phyloP scores from a whole-genome alignment of 1,140 invertebrate species.

The Hydropsyche tenuis region DNA sequence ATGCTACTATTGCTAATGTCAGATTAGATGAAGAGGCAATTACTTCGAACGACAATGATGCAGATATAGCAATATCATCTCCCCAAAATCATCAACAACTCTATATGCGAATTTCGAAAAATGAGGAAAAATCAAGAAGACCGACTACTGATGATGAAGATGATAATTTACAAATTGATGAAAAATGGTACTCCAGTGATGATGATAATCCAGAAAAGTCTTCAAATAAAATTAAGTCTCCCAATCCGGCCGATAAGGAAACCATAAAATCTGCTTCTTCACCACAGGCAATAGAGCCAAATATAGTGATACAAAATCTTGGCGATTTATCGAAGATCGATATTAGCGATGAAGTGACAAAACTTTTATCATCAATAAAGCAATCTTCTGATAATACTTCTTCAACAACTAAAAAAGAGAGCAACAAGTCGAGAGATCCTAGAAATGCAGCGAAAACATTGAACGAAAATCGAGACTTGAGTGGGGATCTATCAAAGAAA shows the following conservation, averaged over 20 bases:
- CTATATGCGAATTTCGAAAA: conserved; percentile 63
- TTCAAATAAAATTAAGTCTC: conserved; percentile 55
- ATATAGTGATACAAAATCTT: conserved; percentile 68
- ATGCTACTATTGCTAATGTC: conserved; percentile 53
- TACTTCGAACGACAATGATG: conserved; percentile 59
- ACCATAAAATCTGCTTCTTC: conserved; percentile 45
- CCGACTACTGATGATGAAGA: conserved; percentile 64
- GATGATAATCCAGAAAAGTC: conserved; percentile 62
- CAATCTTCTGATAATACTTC: conserved; percentile 51
- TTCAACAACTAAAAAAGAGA: conserved; percentile 51
- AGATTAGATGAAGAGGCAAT: conserved; percentile 53
- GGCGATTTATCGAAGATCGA: conserved; percentile 77
- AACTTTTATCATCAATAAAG: conserved; percentile 70
- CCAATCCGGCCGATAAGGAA: conserved; percentile 51
- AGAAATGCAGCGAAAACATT: conserved; percentile 45
- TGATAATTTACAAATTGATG: conserved; percentile 65
- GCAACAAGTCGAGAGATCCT: conserved; percentile 50
- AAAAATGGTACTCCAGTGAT: conserved; percentile 81
- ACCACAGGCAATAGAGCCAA: conserved; percentile 57
- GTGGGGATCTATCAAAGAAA: conserved; percentile 52
- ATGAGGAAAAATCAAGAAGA: conserved; percentile 58
- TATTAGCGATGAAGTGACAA: conserved; percentile 75
- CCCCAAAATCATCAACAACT: conserved; percentile 73
- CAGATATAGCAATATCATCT: conserved; percentile 57
- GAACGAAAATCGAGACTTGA: conserved; percentile 44